Evolutionary conservation across 2,113 vertebrate genomes (phyloP).

Genomic region (Actenoides lindsayi): DNA sequence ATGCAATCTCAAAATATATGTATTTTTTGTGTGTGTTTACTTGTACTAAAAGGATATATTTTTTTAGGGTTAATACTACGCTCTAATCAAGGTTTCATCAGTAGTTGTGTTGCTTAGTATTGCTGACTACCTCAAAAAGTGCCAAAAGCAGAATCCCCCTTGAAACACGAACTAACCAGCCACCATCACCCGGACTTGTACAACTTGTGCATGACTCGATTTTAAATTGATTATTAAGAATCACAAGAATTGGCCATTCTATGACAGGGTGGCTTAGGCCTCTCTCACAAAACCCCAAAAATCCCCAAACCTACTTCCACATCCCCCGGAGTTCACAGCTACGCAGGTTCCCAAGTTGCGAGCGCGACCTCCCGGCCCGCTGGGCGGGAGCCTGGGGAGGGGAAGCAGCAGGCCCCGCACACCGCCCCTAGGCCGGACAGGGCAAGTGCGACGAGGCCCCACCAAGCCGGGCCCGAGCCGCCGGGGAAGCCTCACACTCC

Average conservation of each 20-base stretch:
- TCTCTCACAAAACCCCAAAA: background rate
- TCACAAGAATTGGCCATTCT: background rate
- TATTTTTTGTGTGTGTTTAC: background rate
- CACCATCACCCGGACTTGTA: no score
- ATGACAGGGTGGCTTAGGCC: accelerated
- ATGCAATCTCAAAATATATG: background rate
- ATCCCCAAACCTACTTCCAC: background rate
- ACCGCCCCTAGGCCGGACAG: no score
- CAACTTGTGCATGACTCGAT: background rate
- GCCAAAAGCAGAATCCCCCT: background rate
- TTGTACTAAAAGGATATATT: background rate
- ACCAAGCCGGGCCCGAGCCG: background rate
- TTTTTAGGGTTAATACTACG: background rate
- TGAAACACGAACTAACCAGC: accelerated
- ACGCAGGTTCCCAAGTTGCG: no score
- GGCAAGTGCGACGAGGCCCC: no score
- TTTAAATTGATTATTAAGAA: background rate
- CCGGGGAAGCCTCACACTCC: no score
- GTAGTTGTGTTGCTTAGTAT: no score
- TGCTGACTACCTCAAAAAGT: accelerated
- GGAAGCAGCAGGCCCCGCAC: no score
- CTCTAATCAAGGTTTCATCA: background rate
- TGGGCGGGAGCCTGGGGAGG: no score
- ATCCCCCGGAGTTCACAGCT: background rate
- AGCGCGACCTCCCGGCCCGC: background rate